Evolutionary conservation across 1,140 invertebrate genomes (phyloP).

Genomic region (Panagrolaimus sp.): DNA sequence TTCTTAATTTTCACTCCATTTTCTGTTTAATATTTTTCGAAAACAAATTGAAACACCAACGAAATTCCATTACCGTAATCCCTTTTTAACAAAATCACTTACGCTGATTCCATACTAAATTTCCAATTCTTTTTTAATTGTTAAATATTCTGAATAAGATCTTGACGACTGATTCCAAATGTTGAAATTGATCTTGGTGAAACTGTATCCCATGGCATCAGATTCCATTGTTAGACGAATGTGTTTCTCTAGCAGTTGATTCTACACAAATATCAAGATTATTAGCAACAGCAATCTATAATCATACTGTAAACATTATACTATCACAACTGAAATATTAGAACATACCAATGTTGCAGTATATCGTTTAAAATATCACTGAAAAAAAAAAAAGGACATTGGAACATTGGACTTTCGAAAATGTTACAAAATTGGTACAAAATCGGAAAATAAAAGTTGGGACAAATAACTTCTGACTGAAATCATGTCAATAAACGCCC

Average conservation of each 20-base stretch:
- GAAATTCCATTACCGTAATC: too few species aligned
- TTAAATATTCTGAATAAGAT: conserved; percentile 43
- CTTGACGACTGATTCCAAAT: conserved; percentile 43
- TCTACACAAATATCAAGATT: conserved; percentile 44
- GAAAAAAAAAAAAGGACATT: too few species aligned
- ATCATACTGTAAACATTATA: not conserved
- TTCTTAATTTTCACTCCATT: too few species aligned
- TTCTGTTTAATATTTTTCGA: too few species aligned
- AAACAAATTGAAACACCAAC: too few species aligned
- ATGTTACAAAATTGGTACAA: too few species aligned
- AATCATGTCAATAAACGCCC: too few species aligned
- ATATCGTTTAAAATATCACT: conserved; percentile 60
- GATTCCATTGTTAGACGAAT: conserved; percentile 43
- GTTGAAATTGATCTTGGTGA: conserved; percentile 15
- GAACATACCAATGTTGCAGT: conserved; percentile 38
- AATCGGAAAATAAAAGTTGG: too few species aligned
- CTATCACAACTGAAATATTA: not conserved
- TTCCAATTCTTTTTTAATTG: conserved; percentile 41
- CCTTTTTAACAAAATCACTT: not conserved
- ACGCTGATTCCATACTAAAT: conserved; percentile 33
- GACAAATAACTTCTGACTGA: too few species aligned
- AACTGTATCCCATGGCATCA: conserved; percentile 13
- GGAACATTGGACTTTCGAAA: too few species aligned
- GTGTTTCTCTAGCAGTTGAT: conserved; percentile 45
- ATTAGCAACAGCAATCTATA: conserved; percentile 47